Evolutionary conservation across 2,888 invertebrate species (phyloP).

Genomic region (Oligia strigilis): DNA sequence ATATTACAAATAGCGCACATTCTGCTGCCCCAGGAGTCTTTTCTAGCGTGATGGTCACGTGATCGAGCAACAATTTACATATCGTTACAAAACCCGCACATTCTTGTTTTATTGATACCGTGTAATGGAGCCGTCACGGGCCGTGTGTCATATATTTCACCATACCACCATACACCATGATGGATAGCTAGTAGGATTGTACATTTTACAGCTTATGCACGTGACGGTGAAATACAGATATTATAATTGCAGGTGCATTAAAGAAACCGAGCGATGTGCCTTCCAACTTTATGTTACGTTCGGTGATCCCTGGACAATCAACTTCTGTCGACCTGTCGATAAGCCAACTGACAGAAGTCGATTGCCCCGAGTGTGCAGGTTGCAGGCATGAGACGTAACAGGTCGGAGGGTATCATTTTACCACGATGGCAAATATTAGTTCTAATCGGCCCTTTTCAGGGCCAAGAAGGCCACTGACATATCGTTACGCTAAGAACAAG

Average conservation of each 20-base stretch:
- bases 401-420: background rate
- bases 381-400: background rate
- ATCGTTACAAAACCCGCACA: conserved; percentile 30
- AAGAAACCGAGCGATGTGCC: too few relatives aligned
- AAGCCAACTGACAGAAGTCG: background rate
- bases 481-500: background rate
- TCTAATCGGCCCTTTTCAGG: background rate
- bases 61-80: conserved; percentile 39
- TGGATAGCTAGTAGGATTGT: background rate
- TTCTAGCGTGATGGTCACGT: background rate
- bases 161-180: background rate
- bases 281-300: background rate
- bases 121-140: background rate
- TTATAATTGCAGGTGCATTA: background rate
- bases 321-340: background rate
- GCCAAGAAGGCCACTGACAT: background rate
- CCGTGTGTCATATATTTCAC: background rate
- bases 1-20: background rate
- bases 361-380: background rate
- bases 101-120: conserved; percentile 39
- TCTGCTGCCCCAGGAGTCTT: conserved; percentile 3
- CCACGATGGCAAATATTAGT: background rate
- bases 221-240: background rate
- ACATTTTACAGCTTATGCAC: background rate
- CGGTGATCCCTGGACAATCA: background rate